Conservation (phyloP, 1,140 invertebrate genomes). For the Meloidogyne floridensis region DNA sequence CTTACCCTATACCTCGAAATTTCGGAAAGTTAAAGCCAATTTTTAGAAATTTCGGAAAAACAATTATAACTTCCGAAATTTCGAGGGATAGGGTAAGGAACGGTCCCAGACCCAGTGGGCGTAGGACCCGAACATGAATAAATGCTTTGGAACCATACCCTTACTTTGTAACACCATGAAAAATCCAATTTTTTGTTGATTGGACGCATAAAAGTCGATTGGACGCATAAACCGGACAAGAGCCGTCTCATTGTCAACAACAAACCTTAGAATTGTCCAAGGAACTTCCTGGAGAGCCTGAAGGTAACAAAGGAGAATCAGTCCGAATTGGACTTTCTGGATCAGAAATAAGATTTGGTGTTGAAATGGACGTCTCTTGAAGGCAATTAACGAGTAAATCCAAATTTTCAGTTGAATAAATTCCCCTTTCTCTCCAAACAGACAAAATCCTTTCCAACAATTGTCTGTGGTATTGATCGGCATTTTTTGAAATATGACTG, state of each 20-base stretch:
- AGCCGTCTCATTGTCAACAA: neutral
- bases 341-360: slow-evolving; percentile 26
- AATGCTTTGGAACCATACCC: too few species aligned
- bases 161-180: too few species aligned
- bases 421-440: slow-evolving; percentile 41
- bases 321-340: slow-evolving; percentile 27
- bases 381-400: slow-evolving; percentile 32
- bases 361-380: slow-evolving; percentile 1
- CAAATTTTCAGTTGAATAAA: slow-evolving; percentile 41
- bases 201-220: too few species aligned
- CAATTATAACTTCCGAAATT: too few species aligned
- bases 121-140: too few species aligned
- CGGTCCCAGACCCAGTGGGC: too few species aligned
- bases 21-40: too few species aligned
- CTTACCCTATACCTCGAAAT: too few species aligned
- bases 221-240: too few species aligned
- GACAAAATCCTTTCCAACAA: slow-evolving; percentile 29
- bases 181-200: too few species aligned
- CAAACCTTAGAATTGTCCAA: slow-evolving; percentile 17
- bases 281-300: slow-evolving; percentile 14
- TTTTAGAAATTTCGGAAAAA: too few species aligned
- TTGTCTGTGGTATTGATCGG: slow-evolving; percentile 23
- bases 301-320: neutral
- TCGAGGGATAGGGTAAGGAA: too few species aligned
- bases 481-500: slow-evolving; percentile 35